Conservation (phyloP, 2,888 invertebrate genomes). For the Neoaliturus tenellus region DNA sequence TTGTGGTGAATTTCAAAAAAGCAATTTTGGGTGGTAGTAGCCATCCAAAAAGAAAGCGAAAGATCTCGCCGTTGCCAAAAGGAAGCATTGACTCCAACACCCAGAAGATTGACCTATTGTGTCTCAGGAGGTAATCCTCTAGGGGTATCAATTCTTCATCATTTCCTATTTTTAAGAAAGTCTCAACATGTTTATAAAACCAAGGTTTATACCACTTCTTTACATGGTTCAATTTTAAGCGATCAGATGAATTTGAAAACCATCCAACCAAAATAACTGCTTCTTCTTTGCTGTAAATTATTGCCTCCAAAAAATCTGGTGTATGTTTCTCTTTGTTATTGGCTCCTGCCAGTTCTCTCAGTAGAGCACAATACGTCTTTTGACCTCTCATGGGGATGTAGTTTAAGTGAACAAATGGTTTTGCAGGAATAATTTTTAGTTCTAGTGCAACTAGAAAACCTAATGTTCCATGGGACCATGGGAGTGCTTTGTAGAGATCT, state of each 20-base stretch:
- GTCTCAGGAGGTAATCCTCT: slow-evolving; percentile 79
- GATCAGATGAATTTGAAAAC: slow-evolving; percentile 77
- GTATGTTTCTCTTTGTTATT: slow-evolving; percentile 71
- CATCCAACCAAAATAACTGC: slow-evolving; percentile 82
- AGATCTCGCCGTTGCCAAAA: slow-evolving; percentile 80
- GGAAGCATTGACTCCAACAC: slow-evolving; percentile 84
- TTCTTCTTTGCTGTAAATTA: slow-evolving; percentile 78
- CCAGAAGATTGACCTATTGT: slow-evolving; percentile 84
- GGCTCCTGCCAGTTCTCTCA: slow-evolving; percentile 78
- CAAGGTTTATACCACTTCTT: slow-evolving; percentile 83
- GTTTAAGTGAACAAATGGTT: slow-evolving; percentile 80
- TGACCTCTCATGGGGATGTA: slow-evolving; percentile 80
- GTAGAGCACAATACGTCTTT: slow-evolving; percentile 78
- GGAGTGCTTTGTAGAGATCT: slow-evolving; percentile 78
- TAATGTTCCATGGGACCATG: slow-evolving; percentile 82
- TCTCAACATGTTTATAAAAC: slow-evolving; percentile 82
- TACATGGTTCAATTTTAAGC: slow-evolving; percentile 74
- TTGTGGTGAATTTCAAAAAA: slow-evolving; percentile 83
- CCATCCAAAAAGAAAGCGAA: slow-evolving; percentile 80
- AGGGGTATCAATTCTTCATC: slow-evolving; percentile 79
- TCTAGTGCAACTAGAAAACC: slow-evolving; percentile 81
- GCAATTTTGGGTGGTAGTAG: slow-evolving; percentile 82
- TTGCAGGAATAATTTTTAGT: slow-evolving; percentile 78
- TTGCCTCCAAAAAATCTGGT: slow-evolving; percentile 81
- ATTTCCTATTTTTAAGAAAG: slow-evolving; percentile 74